Conservation (phyloP, 2,113 vertebrate species). For the Leptosomus discolor region DNA sequence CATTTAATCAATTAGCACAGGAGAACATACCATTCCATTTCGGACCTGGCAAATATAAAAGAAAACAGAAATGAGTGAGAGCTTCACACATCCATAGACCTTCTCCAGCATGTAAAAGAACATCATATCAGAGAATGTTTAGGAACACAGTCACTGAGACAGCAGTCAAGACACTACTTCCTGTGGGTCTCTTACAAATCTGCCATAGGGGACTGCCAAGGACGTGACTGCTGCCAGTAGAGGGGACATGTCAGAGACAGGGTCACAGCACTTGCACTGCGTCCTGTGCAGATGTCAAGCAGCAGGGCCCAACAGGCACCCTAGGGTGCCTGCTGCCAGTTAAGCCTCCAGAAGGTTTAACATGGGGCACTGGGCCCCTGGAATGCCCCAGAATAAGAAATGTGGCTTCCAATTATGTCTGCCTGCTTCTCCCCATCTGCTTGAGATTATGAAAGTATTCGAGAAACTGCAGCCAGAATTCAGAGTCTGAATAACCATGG, state of each 20-base stretch:
- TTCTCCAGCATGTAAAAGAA: not conserved
- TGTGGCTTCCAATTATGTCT: not conserved
- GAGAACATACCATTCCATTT: not conserved
- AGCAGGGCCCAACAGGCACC: not conserved
- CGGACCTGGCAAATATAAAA: not conserved
- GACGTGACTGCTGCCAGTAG: not conserved
- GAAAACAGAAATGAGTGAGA: not conserved
- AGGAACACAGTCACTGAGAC: not conserved
- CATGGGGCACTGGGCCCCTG: not conserved
- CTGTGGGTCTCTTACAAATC: not conserved
- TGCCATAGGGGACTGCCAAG: not conserved
- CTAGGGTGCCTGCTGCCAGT: not conserved
- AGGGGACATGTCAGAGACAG: not conserved
- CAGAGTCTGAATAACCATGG: not conserved
- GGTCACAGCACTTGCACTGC: not conserved
- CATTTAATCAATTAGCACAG: slow-evolving; percentile 28
- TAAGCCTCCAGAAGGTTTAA: not conserved
- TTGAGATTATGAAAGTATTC: not conserved
- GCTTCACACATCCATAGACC: not conserved
- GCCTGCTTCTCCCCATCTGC: not conserved
- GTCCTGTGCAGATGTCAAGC: not conserved
- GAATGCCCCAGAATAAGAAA: not conserved
- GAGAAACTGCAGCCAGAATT: not conserved
- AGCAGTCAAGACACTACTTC: not conserved
- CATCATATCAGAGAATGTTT: not conserved